Conservation (phyloP, 2,797 vertebrate genomes). For the Hozukius guyotensis region DNA sequence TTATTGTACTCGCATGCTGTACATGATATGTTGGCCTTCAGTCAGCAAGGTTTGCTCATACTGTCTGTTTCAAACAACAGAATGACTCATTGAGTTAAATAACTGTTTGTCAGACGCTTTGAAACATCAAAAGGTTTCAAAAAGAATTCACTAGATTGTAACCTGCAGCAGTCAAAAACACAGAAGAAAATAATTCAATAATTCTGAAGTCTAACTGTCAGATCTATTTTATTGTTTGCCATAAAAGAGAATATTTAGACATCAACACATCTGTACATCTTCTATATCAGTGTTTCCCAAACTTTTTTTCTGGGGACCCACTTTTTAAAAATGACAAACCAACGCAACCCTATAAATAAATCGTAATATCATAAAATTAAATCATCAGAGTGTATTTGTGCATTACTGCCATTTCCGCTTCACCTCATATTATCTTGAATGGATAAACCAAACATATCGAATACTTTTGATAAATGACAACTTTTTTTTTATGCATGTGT, state of each 20-base stretch:
- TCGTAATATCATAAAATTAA: too few species aligned
- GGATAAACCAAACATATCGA: too few species aligned
- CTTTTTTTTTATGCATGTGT: too few species aligned
- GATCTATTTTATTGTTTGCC: neutral
- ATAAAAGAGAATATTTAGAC: constrained; percentile 18
- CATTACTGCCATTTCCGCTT: too few species aligned
- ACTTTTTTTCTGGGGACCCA: too few species aligned
- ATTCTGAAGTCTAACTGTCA: neutral
- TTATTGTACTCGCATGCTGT: neutral
- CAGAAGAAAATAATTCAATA: neutral
- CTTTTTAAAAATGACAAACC: too few species aligned
- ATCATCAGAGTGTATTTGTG: too few species aligned
- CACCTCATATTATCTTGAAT: too few species aligned
- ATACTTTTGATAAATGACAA: too few species aligned
- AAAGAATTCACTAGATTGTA: neutral
- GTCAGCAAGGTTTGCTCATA: neutral
- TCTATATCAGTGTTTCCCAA: neutral
- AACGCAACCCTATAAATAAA: too few species aligned
- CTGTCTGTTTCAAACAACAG: neutral
- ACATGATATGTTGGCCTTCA: neutral
- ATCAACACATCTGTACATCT: neutral
- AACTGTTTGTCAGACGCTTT: neutral
- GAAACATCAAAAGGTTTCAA: constrained; percentile 9
- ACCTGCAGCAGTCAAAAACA: neutral
- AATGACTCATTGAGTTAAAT: neutral